Base-by-base conservation (phyloP, 2,797 vertebrate genomes). In the Eulemur albifrons region DNA sequence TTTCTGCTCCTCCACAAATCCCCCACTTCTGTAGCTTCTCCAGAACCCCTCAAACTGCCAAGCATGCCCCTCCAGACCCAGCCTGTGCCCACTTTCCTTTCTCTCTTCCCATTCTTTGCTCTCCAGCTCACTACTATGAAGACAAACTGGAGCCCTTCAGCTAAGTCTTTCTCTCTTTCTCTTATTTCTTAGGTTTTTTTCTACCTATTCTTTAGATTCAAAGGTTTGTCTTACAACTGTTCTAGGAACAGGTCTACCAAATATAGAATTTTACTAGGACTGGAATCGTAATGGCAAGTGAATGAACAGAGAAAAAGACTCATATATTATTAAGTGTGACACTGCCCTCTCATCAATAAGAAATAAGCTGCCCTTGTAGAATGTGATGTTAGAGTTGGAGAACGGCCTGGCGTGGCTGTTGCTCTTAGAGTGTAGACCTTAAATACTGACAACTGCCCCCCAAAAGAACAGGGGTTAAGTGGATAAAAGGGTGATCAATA, bases 401-500 rank as follows among this genome's bases (percentile, higher is more conserved):
- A 83, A 4, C 0, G 8, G 73, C 65, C 77, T 50, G 32, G 67
- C 2, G 21, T 18, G 21, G 45, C 61, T 67, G 23, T 45, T 43
- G 15, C 57, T 65, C 21, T 13, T 20, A 67, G 38, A 85, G 15
- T 72, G 27, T 32, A 84, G 79, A 81, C 35, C 38, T 63, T 54
- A 43, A 65, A 43, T 38, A 59, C 88, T n/a, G 17, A 95, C 0
- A 25, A 3, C 20, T 54, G 20, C 18, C 61, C 85, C 35, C 48
- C 5, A 81, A 79, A 65, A 59, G 69, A 48, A 69, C 9, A 73
- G 30, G 8, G 88, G 79, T 27, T n/a, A 96, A 50, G 21, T 8
- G 17, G 2, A 25, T 67, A 91, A 32, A 97, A 96, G 86, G 45
- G 21, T 61, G 35, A 96, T 94, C 87, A 67, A 96, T 96, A 92